Base-by-base conservation (phyloP, 1,140 invertebrate species). In the Drosophila malerkotliana region DNA sequence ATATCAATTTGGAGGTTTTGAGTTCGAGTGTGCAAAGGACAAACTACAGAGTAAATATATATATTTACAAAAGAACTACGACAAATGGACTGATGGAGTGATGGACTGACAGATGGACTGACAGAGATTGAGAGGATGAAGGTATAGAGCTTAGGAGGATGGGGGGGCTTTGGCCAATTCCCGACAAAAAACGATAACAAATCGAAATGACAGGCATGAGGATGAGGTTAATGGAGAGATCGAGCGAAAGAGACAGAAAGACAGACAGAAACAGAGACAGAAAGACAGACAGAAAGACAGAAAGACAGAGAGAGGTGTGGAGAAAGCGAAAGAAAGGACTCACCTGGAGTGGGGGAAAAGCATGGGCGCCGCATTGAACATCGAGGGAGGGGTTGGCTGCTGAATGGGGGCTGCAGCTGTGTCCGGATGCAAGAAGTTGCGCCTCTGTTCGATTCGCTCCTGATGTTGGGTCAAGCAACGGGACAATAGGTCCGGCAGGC, bases 391-490 rank as follows among this genome's bases (percentile, higher is more conserved):
- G 39, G 92, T 76, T 49, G 88, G 84, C 66, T 90, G 90, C 24
- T 80, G 83, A 12, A 83, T 77, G 45, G 92, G 92, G 75, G 93
- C 91, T n/a, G 95, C 95, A 34, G 95, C 95, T 30, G 96, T 95
- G 80, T 97, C 96, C 37, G 96, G 96, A 92, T 97, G 96, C 51
- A 97, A 93, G 92, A 97, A 97, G 90, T 97, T 96, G 54, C 95
- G 94, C 57, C 96, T 92, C 85, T 96, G 96, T 79, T 96, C 96
- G 73, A 95, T 93, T 52, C 94, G 90, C 79, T 94, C 93, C 92
- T 93, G 93, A 79, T 95, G 95, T 73, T 96, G 95, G 55, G 94
- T 94, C 72, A 96, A 90, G 82, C 95, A 95, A 60, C 95, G 92
- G 18, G 95, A 95, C 90, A 98, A 93, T 63, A 97, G 93, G 74